These are phyloP conservation scores for Trichoplusia ni DNA, from an alignment of 1,140 invertebrate genomes.

Conservation along the genomic window DNA sequence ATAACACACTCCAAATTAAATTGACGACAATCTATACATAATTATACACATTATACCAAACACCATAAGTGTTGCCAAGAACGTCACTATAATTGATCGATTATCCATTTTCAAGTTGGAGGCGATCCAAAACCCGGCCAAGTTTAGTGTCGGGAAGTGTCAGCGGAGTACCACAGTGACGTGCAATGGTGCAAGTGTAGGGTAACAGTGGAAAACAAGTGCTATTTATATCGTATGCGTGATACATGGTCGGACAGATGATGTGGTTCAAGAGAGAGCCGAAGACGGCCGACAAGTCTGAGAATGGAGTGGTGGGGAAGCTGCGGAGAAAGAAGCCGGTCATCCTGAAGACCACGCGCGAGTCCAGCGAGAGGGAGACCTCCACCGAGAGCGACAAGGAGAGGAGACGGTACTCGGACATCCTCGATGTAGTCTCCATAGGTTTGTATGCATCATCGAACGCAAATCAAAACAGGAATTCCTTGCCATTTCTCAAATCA, in stretches of 20 bases:
- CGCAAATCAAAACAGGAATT: constrained; percentile 16
- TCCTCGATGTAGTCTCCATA: constrained; percentile 71
- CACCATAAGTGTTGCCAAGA: constrained; percentile 7
- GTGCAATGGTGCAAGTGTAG: constrained; percentile 12
- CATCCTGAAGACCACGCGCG: constrained; percentile 64
- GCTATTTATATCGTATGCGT: constrained; percentile 3
- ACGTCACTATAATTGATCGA: constrained; percentile 27
- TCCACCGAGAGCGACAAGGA: constrained; percentile 75
- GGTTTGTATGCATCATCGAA: constrained; percentile 56
- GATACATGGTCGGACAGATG: constrained; percentile 61
- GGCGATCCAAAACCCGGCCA: constrained; percentile 5
- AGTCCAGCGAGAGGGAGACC: constrained; percentile 74
- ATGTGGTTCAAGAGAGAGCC: constrained; percentile 78
- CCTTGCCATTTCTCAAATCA: constrained; percentile 39
- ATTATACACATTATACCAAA: background rate
- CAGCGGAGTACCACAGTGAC: background rate
- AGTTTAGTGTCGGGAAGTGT: background rate
- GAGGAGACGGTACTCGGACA: constrained; percentile 71
- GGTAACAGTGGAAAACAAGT: background rate
- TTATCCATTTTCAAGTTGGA: constrained; percentile 21
- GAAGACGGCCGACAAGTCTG: constrained; percentile 64
- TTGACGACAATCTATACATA: constrained; percentile 15
- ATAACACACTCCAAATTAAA: background rate
- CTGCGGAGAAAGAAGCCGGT: constrained; percentile 66
- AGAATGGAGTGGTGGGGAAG: constrained; percentile 64